Base-by-base conservation (phyloP, 1,140 invertebrate genomes). In the Drosophila repletoides region DNA sequence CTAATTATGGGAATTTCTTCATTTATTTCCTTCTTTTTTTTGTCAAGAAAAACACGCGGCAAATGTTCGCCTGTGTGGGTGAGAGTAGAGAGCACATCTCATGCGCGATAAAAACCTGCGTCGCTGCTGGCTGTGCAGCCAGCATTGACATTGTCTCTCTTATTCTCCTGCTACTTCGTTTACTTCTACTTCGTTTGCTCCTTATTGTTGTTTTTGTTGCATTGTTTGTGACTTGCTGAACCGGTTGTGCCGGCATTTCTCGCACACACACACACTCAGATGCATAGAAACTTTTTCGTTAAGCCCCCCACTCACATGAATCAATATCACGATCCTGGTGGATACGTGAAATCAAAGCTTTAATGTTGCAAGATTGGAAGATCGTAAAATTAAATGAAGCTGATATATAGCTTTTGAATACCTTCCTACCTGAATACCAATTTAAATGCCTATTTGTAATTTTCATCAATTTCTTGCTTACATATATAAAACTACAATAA, bases 1-100 rank as follows among this genome's bases (percentile, higher is more conserved):
- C 84, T 81, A 83, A 76, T 81, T 83, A 70, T 73, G 73, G 79
- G 73, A 83, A 73, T 83, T 81, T 76, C n/a, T n/a, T n/a, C n/a
- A n/a, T n/a, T n/a, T n/a, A n/a, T n/a, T n/a, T n/a, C n/a, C n/a
- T n/a, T n/a, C n/a, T 65, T n/a, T 15, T 36, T 38, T 58, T 58
- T n/a, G 33, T n/a, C n/a, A n/a, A n/a, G 12, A 22, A 52, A 43
- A 14, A 21, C 51, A 28, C 29, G 33, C 3, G 55, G 43, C 53
- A 33, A 38, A 58, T 48, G 43, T 46, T n/a, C 26, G 14, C 22
- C 43, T 65, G 38, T 31, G 21, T 51, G 31, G 7, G 36, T 40
- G 36, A 21, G 40, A 22, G 40, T 43, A 19, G 9, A 12, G 31
- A 12, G 10, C 5, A 36, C 5, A 33, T 53, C 24, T 10, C 28